These are phyloP conservation scores for Lamprologus lemairii DNA, from an alignment of 2,113 vertebrate genomes.

Conservation along the genomic window DNA sequence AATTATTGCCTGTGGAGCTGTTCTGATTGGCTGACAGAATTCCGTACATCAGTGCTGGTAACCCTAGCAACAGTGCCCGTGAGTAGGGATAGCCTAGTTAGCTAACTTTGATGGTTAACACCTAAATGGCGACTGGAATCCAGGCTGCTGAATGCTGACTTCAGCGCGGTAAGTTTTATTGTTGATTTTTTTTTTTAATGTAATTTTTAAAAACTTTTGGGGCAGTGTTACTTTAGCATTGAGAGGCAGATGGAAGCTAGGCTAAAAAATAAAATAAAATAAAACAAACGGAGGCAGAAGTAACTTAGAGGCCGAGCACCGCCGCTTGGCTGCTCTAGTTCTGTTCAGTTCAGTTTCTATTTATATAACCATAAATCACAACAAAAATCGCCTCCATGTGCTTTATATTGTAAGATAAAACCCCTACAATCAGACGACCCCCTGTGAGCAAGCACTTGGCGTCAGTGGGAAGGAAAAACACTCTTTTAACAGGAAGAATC, in stretches of 20 bases:
- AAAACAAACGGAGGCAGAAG: background rate
- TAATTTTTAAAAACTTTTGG: background rate
- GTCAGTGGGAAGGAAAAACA: background rate
- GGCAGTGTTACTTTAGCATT: background rate
- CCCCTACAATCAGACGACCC: background rate
- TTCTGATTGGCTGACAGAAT: conserved; percentile 1
- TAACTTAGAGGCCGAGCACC: background rate
- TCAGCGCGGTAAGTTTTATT: background rate
- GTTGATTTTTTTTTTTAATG: background rate
- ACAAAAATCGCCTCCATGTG: background rate
- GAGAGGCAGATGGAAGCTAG: background rate
- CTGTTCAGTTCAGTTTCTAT: background rate
- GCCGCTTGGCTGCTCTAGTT: background rate
- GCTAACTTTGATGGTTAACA: background rate
- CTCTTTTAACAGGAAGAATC: background rate
- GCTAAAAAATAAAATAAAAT: background rate
- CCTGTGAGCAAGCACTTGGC: background rate
- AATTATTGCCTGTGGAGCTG: background rate
- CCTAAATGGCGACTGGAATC: background rate
- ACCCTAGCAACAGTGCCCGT: background rate
- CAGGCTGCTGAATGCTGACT: background rate
- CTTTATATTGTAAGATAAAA: background rate
- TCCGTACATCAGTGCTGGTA: background rate
- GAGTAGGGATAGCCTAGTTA: background rate
- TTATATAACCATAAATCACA: background rate